Evolutionary conservation across 1,140 invertebrate species (phyloP).

Genomic region (Pantala flavescens): DNA sequence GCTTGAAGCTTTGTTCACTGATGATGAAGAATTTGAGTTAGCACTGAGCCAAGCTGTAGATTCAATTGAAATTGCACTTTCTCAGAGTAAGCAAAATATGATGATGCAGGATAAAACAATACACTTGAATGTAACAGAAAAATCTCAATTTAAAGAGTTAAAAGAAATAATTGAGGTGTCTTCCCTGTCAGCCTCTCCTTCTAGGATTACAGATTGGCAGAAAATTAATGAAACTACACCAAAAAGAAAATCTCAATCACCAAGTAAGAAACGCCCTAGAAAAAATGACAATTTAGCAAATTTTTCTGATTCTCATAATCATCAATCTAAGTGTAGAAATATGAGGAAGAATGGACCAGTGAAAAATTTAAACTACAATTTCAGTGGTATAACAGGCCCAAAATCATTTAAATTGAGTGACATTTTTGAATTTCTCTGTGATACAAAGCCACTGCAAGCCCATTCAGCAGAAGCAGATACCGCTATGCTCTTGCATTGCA

Average conservation of each 20-base stretch:
- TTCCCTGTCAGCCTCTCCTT: too few relatives aligned
- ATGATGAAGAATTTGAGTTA: too few relatives aligned
- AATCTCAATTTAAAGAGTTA: too few relatives aligned
- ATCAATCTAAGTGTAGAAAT: slow-evolving; percentile 22
- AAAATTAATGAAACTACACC: slow-evolving; percentile 35
- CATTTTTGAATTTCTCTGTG: slow-evolving; percentile 42
- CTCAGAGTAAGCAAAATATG: neutral
- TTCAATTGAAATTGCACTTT: slow-evolving; percentile 14
- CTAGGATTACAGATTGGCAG: slow-evolving; percentile 22
- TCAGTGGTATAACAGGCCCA: neutral
- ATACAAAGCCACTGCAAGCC: slow-evolving; percentile 30
- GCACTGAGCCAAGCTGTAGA: too few relatives aligned
- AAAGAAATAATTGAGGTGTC: too few relatives aligned
- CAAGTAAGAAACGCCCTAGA: slow-evolving; percentile 12
- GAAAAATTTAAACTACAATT: too few relatives aligned
- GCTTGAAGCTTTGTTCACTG: too few relatives aligned
- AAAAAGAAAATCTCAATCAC: neutral
- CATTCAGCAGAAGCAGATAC: slow-evolving; percentile 53
- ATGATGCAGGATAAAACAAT: too few relatives aligned
- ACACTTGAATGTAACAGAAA: neutral
- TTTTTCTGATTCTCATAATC: slow-evolving; percentile 20
- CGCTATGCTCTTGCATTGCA: slow-evolving; percentile 42
- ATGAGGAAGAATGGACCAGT: neutral
- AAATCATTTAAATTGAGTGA: slow-evolving; percentile 38
- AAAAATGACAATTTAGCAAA: slow-evolving; percentile 17